Evolutionary conservation across 2,888 invertebrate species (phyloP).

Genomic region (Hirtodrosophila alboralis): DNA sequence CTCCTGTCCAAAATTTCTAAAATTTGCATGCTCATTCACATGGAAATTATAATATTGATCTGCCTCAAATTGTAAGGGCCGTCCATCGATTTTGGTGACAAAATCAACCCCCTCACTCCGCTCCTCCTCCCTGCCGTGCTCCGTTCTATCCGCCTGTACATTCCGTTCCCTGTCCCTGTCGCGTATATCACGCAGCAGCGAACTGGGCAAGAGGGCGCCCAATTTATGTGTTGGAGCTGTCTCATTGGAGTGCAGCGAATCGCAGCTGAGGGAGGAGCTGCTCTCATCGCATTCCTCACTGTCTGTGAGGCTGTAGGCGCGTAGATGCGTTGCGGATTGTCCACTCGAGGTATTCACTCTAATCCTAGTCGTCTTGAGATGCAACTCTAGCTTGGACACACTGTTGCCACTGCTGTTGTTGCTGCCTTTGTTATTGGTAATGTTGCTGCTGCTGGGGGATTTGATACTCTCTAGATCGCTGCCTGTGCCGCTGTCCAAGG

Average conservation of each 20-base stretch:
- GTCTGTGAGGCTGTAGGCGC: conserved; percentile 86
- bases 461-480: conserved; percentile 88
- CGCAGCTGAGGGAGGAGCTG: conserved; percentile 91
- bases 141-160: not conserved
- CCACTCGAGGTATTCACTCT: conserved; percentile 84
- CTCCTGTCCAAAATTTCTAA: conserved; percentile 61
- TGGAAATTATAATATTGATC: conserved; percentile 93
- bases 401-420: conserved; percentile 89
- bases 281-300: conserved; percentile 87
- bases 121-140: not conserved
- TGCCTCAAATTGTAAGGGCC: conserved; percentile 86
- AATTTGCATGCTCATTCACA: conserved; percentile 87
- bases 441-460: conserved; percentile 73
- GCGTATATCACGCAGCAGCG: conserved; percentile 89
- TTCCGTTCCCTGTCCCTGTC: conserved; percentile 86
- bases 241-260: conserved; percentile 91
- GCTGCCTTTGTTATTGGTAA: conserved; percentile 85
- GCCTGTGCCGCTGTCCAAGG: conserved; percentile 93
- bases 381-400: conserved; percentile 83
- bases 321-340: conserved; percentile 80
- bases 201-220: conserved; percentile 85
- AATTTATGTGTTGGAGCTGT: conserved; percentile 66
- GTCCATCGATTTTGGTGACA: conserved; percentile 77
- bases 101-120: conserved; percentile 41
- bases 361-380: conserved; percentile 81